Conservation (phyloP, 2,797 vertebrate genomes). For the Melanitta fusca region DNA sequence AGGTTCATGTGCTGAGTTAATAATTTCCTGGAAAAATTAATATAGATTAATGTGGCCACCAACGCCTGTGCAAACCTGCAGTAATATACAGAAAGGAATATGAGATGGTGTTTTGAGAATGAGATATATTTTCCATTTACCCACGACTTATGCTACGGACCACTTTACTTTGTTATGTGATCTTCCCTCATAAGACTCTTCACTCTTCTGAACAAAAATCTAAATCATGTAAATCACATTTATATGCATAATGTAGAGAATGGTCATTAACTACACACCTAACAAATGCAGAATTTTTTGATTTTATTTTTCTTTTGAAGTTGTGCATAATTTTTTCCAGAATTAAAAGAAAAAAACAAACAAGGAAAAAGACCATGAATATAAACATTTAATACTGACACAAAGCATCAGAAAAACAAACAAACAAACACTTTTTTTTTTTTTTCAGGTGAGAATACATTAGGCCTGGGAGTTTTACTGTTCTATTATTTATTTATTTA, state of each 20-base stretch:
- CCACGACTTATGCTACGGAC: neutral
- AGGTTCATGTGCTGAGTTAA: neutral
- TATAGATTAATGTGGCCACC: neutral
- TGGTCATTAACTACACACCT: neutral
- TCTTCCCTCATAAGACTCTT: neutral
- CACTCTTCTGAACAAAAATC: neutral
- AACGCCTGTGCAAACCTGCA: neutral
- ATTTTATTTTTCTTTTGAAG: neutral
- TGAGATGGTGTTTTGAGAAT: neutral
- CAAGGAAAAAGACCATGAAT: neutral
- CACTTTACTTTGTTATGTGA: neutral
- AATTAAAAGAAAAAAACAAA: neutral
- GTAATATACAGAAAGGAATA: neutral
- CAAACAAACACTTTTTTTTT: no score
- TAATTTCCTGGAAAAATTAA: neutral
- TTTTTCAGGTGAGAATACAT: neutral
- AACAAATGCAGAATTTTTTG: neutral
- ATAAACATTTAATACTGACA: neutral
- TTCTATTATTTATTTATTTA: no score
- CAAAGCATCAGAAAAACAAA: neutral
- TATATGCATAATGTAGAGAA: neutral
- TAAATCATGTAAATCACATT: neutral
- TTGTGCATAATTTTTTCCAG: neutral
- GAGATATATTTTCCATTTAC: neutral
- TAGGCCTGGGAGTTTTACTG: neutral